Base-by-base conservation (phyloP, 1,140 invertebrate genomes). In the Notospermus geniculatus region DNA sequence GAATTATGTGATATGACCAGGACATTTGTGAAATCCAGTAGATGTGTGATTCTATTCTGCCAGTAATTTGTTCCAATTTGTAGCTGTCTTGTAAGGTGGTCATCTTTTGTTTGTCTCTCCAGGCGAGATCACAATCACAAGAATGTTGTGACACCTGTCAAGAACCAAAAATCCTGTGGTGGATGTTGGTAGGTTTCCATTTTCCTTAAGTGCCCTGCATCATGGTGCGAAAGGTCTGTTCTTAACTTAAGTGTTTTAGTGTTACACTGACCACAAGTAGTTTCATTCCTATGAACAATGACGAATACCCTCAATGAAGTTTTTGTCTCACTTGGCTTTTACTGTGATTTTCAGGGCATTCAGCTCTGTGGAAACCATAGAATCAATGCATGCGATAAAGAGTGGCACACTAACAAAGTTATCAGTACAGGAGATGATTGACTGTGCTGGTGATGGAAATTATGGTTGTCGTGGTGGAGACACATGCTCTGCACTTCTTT, bases 361-460 rank as follows among this genome's bases (percentile, higher is more conserved):
- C 77, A 91, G 89, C 72, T 87, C 87, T 0, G 83, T 91, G 0
- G 89, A 89, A 72, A 87, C 87, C 5, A 85, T 89, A 41, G 91
- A 93, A 79, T 85, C 88, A 0, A 90, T 91, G 89, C 80, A 86
- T 62, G 89, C 89, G 1, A 86, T 91, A 17, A 83, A 85, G 68
- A 88, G 82, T 50, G 86, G 86, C 17, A 84, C 82, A 30, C 74
- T 90, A 4, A 70, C 82, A 23, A 65, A 82, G 1, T 84, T 91
- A 9, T 92, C 90, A 80, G 87, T 91, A 13, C 91, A 94, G 82
- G 81, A 93, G 85, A 85, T 89, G 66, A 89, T 93, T 67, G 91
- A 95, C 77, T 94, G 91, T 81, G 87, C 91, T 1, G 80, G 80
- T 29, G 82, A 86, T 50, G 85, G 85, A 43, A 91, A 91, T 79